Evolutionary conservation across 2,888 invertebrate genomes (phyloP).

Genomic region (Drosophila pseudotakahashii): DNA sequence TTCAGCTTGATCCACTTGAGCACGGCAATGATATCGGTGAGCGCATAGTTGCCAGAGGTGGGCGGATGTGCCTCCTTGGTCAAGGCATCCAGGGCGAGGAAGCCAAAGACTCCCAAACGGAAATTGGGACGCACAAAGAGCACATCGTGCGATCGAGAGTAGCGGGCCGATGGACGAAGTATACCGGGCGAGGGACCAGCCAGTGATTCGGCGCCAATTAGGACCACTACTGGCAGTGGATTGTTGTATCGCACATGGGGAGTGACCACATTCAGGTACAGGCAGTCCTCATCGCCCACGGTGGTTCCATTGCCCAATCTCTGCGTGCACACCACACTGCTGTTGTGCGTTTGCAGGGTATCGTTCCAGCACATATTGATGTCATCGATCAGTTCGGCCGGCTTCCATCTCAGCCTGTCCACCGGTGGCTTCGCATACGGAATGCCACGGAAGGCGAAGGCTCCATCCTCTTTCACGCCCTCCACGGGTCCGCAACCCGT

Average conservation of each 20-base stretch:
- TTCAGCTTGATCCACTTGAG: conserved; percentile 93
- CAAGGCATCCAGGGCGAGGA: conserved; percentile 90
- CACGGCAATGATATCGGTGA: conserved; percentile 91
- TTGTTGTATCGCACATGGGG: conserved; percentile 92
- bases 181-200: conserved; percentile 90
- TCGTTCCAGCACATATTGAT: conserved; percentile 92
- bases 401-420: conserved; percentile 88
- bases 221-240: conserved; percentile 92
- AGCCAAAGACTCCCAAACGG: conserved; percentile 91
- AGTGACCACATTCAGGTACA: conserved; percentile 92
- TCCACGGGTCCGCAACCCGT: conserved; percentile 92
- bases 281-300: conserved; percentile 91
- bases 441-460: conserved; percentile 92
- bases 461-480: conserved; percentile 91
- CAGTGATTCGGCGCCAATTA: conserved; percentile 92
- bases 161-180: conserved; percentile 89
- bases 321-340: conserved; percentile 89
- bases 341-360: conserved; percentile 88
- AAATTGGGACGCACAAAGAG: conserved; percentile 95
- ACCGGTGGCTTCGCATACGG: conserved; percentile 92
- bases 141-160: conserved; percentile 91
- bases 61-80: conserved; percentile 89
- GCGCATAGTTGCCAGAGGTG: conserved; percentile 93
- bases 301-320: conserved; percentile 88
- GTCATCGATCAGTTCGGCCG: conserved; percentile 88